Percentiles rank a stretch among this genome's conserved stretches.
Evolutionary conservation across 2,113 vertebrate species (phyloP).

Genomic region (Laticauda laticaudata): DNA sequence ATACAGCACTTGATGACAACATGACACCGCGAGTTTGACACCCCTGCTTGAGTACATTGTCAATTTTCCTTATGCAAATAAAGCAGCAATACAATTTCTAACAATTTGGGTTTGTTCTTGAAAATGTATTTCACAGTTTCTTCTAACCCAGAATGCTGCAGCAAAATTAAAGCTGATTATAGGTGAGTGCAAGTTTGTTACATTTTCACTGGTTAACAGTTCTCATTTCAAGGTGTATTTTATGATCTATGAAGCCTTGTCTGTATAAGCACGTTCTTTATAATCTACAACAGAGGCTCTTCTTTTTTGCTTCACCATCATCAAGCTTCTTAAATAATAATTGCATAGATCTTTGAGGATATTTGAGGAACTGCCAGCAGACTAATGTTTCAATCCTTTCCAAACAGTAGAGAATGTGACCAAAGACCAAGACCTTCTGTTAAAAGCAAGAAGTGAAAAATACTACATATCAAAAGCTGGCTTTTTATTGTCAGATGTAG

Average conservation of each 20-base stretch:
- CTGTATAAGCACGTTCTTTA: background rate
- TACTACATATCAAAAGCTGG: background rate
- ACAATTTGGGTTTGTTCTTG: background rate
- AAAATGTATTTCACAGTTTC: background rate
- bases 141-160: background rate
- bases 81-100: background rate
- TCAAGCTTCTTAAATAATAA: conserved; percentile 58
- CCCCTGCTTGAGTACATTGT: no score
- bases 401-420: conserved; percentile 38
- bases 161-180: background rate
- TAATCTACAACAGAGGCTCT: background rate
- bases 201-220: background rate
- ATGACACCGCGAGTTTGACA: no score
- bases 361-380: conserved; percentile 60
- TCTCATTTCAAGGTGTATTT: background rate
- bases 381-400: conserved; percentile 52
- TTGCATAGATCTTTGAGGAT: conserved; percentile 56
- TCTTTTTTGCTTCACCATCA: conserved; percentile 25
- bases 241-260: background rate
- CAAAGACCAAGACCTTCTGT: conserved; percentile 55
- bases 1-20: no score
- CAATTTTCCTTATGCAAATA: background rate
- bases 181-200: background rate
- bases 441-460: conserved; percentile 38
- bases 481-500: background rate